A percentile compares a stretch with the other conserved stretches of the same genome.
phyloP scores from a whole-genome alignment of 2,888 invertebrate genomes.

The Idaea dimidiata region DNA sequence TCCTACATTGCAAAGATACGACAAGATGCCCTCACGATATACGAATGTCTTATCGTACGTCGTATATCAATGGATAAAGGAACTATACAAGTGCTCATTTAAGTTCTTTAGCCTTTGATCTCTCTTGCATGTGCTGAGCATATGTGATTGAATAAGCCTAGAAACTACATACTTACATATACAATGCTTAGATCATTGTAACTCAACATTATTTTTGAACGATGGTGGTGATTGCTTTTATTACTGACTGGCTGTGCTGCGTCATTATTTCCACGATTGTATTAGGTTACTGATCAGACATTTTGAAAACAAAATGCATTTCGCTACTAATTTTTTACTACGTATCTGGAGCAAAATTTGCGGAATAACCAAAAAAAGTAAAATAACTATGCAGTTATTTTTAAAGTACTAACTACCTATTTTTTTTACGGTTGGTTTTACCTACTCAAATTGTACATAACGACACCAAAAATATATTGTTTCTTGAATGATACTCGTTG shows the following conservation, averaged over 20 bases:
- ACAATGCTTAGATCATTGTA: too few species aligned
- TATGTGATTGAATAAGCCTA: not conserved
- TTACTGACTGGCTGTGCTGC: too few species aligned
- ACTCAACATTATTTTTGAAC: too few species aligned
- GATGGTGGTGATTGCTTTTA: too few species aligned
- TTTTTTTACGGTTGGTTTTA: not conserved
- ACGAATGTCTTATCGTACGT: not conserved
- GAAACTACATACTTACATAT: too few species aligned
- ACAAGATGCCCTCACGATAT: not conserved
- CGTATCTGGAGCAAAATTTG: too few species aligned
- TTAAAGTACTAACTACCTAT: not conserved
- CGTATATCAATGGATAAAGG: not conserved
- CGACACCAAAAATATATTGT: not conserved
- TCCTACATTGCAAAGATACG: not conserved
- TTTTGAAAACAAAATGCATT: too few species aligned
- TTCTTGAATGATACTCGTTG: slow-evolving; percentile 8
- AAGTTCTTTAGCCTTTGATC: not conserved
- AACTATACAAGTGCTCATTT: not conserved
- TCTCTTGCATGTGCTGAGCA: not conserved
- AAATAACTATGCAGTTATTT: not conserved
- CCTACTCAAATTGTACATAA: not conserved
- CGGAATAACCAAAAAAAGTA: too few species aligned
- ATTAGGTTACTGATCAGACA: too few species aligned
- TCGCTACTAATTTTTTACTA: too few species aligned
- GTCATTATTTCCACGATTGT: too few species aligned